These are phyloP conservation scores for Boleophthalmus pectinirostris DNA, from an alignment of 2,113 vertebrate genomes.

Conservation along the genomic window DNA sequence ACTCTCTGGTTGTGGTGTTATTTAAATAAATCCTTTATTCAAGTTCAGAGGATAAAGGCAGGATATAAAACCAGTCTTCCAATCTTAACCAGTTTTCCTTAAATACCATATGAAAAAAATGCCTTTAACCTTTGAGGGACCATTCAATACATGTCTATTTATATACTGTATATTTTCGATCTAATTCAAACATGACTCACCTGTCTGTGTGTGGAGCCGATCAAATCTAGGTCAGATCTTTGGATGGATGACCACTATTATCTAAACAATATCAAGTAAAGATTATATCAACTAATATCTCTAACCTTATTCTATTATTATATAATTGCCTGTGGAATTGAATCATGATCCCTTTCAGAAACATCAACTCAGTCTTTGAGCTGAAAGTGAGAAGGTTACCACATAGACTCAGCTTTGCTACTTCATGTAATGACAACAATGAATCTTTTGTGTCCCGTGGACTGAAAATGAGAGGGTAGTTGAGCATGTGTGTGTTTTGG, in stretches of 20 bases:
- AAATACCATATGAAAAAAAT: background rate
- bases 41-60: no score
- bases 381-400: background rate
- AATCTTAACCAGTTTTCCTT: background rate
- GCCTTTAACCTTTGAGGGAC: background rate
- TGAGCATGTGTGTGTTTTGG: slow-evolving; percentile 32
- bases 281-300: background rate
- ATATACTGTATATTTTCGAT: background rate
- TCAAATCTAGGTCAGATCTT: slow-evolving; percentile 29
- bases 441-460: slow-evolving; percentile 49
- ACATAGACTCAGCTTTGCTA: slow-evolving; percentile 27
- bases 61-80: background rate
- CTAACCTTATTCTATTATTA: background rate
- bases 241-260: slow-evolving; percentile 23
- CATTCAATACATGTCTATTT: background rate
- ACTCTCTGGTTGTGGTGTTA: no score
- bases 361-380: background rate
- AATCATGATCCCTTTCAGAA: background rate
- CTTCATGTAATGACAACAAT: slow-evolving; percentile 41
- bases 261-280: background rate
- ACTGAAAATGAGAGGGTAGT: slow-evolving; percentile 32
- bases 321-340: background rate
- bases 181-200: background rate
- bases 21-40: no score
- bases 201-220: background rate